Conservation (phyloP, 92 coral and sea anemone genomes). For the Phymanthus crucifer region DNA sequence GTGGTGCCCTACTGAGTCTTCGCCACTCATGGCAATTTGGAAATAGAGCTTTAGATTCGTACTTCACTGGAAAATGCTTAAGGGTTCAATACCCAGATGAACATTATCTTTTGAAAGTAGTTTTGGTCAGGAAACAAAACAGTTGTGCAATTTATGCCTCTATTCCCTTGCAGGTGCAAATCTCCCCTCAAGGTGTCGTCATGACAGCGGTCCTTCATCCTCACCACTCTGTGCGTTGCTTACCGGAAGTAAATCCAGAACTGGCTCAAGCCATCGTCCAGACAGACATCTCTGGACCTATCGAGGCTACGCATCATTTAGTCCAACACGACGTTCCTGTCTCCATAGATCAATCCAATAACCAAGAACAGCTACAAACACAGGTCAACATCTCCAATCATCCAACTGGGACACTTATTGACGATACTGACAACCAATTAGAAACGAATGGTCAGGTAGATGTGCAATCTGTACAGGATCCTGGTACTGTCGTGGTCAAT, state of each 20-base stretch:
- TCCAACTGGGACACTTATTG: constrained; percentile 1
- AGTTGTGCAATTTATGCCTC: background rate
- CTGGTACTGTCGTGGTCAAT: constrained; percentile 9
- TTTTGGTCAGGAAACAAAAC: no score
- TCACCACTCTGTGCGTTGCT: constrained; percentile 76
- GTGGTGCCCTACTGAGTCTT: no score
- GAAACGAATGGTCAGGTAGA: constrained; percentile 5
- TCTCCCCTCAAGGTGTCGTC: constrained; percentile 79
- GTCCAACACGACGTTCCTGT: constrained; percentile 50
- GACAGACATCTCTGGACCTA: constrained; percentile 86
- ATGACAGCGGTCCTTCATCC: constrained; percentile 79
- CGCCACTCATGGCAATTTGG: no score
- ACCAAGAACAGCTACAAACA: constrained; percentile 12
- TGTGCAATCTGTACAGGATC: constrained; percentile 14
- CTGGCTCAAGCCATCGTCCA: constrained; percentile 89
- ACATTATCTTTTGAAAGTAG: no score
- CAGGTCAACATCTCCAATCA: constrained; percentile 17
- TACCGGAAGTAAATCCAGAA: constrained; percentile 76
- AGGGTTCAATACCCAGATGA: no score
- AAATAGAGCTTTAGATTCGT: no score
- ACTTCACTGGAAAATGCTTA: no score
- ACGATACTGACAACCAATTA: constrained; percentile 2
- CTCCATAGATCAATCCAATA: constrained; percentile 13
- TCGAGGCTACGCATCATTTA: constrained; percentile 68
- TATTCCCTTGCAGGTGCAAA: constrained; percentile 42